Base-by-base conservation (phyloP, 2,888 invertebrate species). In the Nycteola revayana region DNA sequence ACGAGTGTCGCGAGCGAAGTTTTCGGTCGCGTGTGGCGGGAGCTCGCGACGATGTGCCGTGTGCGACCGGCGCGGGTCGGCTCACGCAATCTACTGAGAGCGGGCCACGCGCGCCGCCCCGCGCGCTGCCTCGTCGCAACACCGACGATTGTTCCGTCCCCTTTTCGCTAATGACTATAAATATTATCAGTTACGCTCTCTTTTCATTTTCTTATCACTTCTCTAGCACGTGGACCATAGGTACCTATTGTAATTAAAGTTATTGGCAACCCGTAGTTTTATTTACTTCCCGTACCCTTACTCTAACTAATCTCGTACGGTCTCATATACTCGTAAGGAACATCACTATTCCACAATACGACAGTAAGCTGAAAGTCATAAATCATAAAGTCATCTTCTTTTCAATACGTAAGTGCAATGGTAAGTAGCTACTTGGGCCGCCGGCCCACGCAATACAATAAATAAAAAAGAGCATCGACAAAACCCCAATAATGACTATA, bases 71-170 rank as follows among this genome's bases (percentile, higher is more conserved):
- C 90, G 90, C 84, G 81, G 90, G 91, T 90, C 91, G 90, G 90
- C 90, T 90, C 91, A 90, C 91, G 91, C 91, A 90, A 85, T 90
- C 90, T 91, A 91, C 91, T 92, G 90, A 66, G 65, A 89, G 60
- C 77, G 79, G 42, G 51, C 75, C 88, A 87, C 89, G 90, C 91
- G 91, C 90, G 90, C 90, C 90, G 89, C 90, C 90, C 87, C 85
- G 86, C 90, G 83, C 75, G 79, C 57, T 82, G 81, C 86, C 82
- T 75, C 75, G 69, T 65, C 73, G 75, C 79, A 69, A 71, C 72
- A 62, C 71, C 62, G 60, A 70, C 77, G 73, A 81, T 78, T 81
- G 84, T 85, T 81, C 86, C 87, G 85, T 87, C 88, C 87, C 88
- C 88, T 87, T 88, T 87, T 85, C 84, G 85, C 87, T 87, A 88